Conservation (phyloP, 2,888 invertebrate genomes). For the Phorcus lineatus region DNA sequence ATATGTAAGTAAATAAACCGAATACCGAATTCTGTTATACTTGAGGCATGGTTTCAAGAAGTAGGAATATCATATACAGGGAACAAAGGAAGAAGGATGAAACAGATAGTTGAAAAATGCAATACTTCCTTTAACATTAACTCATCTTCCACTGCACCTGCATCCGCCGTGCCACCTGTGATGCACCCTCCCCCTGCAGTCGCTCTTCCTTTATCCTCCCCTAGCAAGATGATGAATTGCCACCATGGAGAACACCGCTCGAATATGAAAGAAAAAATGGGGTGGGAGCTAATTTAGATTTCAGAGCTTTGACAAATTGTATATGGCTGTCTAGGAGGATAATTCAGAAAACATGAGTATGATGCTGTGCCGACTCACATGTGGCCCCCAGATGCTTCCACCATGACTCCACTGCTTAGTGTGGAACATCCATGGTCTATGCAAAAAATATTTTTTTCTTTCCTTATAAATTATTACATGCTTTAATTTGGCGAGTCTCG, state of each 20-base stretch:
- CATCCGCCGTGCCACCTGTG: conserved; percentile 20
- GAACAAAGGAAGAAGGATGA: conserved; percentile 15
- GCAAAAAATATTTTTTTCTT: too few species aligned
- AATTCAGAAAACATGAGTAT: conserved; percentile 15
- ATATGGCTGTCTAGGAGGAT: conserved; percentile 5
- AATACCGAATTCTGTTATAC: conserved; percentile 6
- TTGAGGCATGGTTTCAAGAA: neutral
- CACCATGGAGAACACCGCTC: neutral
- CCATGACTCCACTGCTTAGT: too few species aligned
- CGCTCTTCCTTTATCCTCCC: conserved; percentile 15
- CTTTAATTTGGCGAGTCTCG: too few species aligned
- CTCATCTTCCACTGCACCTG: conserved; percentile 9
- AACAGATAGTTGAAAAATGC: conserved; percentile 22
- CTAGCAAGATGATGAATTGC: conserved; percentile 5
- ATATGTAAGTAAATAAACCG: neutral
- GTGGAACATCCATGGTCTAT: too few species aligned
- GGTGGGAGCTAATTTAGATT: conserved; percentile 20
- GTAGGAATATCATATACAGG: neutral
- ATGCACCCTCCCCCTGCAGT: neutral
- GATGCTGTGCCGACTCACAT: neutral
- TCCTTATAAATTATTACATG: too few species aligned
- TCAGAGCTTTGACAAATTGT: conserved; percentile 21
- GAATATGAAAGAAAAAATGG: conserved; percentile 21
- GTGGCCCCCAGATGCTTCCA: neutral
- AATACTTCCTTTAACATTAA: conserved; percentile 18